These are phyloP conservation scores for Ophion costatus DNA, from an alignment of 2,888 invertebrate genomes.

Conservation along the genomic window DNA sequence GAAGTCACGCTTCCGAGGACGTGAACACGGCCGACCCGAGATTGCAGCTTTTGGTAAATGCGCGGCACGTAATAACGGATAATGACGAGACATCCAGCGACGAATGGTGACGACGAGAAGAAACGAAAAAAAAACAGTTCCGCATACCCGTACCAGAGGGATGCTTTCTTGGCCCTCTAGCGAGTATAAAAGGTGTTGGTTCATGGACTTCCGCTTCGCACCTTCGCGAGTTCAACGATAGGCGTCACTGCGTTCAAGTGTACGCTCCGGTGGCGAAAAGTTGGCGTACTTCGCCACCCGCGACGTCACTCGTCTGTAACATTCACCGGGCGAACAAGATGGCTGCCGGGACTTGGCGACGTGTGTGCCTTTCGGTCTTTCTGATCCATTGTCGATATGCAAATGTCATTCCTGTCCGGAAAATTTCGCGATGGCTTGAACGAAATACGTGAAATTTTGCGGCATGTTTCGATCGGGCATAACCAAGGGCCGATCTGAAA, in stretches of 20 bases:
- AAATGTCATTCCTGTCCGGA: not conserved
- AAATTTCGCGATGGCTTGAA: too few species aligned
- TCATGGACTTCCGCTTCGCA: slow-evolving; percentile 79
- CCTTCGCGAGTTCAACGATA: slow-evolving; percentile 72
- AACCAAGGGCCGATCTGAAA: too few species aligned
- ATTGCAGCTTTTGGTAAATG: slow-evolving; percentile 53
- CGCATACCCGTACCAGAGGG: not conserved
- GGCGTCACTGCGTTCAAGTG: slow-evolving; percentile 58
- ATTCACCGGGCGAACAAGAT: slow-evolving; percentile 33
- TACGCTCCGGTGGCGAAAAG: slow-evolving; percentile 42
- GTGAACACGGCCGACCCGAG: slow-evolving; percentile 25
- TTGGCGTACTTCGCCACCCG: slow-evolving; percentile 32
- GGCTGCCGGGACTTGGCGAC: slow-evolving; percentile 41
- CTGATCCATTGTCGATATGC: slow-evolving; percentile 13
- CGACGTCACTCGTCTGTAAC: slow-evolving; percentile 21
- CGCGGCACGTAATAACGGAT: slow-evolving; percentile 77
- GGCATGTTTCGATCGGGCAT: too few species aligned
- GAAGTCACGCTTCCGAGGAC: slow-evolving; percentile 52
- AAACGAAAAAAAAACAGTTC: not conserved
- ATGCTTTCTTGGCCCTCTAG: slow-evolving; percentile 40
- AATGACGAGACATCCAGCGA: slow-evolving; percentile 71
- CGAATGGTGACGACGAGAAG: slow-evolving; percentile 34
- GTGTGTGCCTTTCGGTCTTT: slow-evolving; percentile 29
- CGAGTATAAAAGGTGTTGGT: slow-evolving; percentile 76
- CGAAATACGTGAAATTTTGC: too few species aligned